Percentiles rank a stretch among this genome's conserved stretches.
Evolutionary conservation across 2,888 invertebrate species (phyloP).

Genomic region (Plagiodera versicolora): DNA sequence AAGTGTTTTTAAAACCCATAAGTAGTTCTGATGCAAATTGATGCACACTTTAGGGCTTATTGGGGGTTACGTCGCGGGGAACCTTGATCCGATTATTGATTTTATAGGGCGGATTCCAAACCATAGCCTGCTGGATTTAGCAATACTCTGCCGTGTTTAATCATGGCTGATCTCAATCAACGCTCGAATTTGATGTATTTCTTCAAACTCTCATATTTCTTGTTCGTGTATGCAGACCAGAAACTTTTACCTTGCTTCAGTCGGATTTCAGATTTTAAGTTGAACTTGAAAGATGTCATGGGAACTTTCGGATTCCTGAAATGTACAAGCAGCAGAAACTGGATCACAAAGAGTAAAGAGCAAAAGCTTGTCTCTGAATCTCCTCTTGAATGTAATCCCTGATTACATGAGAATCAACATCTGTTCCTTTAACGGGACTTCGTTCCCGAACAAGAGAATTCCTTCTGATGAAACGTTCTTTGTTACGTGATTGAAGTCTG

Average conservation of each 20-base stretch:
- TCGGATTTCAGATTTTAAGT: background rate
- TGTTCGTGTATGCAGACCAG: background rate
- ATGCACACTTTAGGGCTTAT: slow-evolving; percentile 51
- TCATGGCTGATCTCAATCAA: too few species aligned
- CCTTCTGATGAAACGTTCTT: slow-evolving; percentile 1
- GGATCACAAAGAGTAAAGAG: slow-evolving; percentile 41
- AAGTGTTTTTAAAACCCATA: slow-evolving; percentile 48
- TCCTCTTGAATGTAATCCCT: slow-evolving; percentile 40
- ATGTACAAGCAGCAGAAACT: background rate
- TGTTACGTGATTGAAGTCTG: slow-evolving; percentile 1
- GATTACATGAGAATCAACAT: slow-evolving; percentile 44
- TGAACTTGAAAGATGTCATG: background rate
- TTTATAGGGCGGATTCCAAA: slow-evolving; percentile 32
- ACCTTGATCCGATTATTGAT: slow-evolving; percentile 44
- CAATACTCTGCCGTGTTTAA: too few species aligned
- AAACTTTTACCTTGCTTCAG: background rate
- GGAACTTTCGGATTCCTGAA: background rate
- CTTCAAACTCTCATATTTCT: too few species aligned
- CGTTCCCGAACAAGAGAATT: background rate
- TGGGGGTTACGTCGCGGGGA: slow-evolving; percentile 41
- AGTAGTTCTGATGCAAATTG: slow-evolving; percentile 53
- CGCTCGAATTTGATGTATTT: too few species aligned
- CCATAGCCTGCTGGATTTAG: slow-evolving; percentile 11
- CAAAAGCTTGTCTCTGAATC: slow-evolving; percentile 44
- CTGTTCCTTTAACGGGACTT: slow-evolving; percentile 24